Percentiles rank a stretch among this genome's conserved stretches.
These are phyloP conservation scores for Tyto alba DNA, from an alignment of 2,113 vertebrate species.

Conservation along the genomic window DNA sequence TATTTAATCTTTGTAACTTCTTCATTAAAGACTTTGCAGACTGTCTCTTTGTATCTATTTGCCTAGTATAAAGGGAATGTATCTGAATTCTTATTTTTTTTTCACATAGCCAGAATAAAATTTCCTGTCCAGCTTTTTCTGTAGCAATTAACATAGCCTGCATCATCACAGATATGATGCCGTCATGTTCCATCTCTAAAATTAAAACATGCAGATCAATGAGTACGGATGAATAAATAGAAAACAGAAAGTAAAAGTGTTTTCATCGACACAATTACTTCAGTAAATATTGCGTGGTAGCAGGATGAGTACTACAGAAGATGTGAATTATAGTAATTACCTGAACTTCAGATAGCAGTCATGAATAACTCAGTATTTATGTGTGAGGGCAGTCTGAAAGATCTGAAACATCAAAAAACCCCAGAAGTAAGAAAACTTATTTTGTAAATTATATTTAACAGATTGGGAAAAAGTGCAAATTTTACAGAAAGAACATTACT, in stretches of 20 bases:
- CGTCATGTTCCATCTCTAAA: not conserved
- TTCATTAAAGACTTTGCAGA: not conserved
- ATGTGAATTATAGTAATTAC: not conserved
- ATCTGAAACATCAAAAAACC: not conserved
- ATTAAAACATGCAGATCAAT: not conserved
- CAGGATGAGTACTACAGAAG: not conserved
- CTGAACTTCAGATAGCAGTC: not conserved
- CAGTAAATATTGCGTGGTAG: not conserved
- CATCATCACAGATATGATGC: accelerated
- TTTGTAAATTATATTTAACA: not conserved
- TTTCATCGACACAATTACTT: not conserved
- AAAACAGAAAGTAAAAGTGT: not conserved
- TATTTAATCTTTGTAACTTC: not conserved
- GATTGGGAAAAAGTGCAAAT: not conserved
- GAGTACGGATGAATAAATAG: not conserved
- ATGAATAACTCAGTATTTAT: not conserved
- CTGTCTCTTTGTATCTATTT: not conserved
- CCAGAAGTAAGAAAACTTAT: not conserved
- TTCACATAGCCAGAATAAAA: not conserved
- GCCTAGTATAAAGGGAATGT: not conserved
- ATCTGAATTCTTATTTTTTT: not conserved
- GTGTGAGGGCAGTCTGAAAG: not conserved
- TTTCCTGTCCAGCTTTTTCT: not conserved
- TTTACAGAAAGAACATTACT: not conserved
- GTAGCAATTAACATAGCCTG: not conserved